Evolutionary conservation across 53 echinoderm and acorn worm species (phyloP), one percentile per base, ranked within the genome.

Genomic region (Holothuria leucospilota): DNA sequence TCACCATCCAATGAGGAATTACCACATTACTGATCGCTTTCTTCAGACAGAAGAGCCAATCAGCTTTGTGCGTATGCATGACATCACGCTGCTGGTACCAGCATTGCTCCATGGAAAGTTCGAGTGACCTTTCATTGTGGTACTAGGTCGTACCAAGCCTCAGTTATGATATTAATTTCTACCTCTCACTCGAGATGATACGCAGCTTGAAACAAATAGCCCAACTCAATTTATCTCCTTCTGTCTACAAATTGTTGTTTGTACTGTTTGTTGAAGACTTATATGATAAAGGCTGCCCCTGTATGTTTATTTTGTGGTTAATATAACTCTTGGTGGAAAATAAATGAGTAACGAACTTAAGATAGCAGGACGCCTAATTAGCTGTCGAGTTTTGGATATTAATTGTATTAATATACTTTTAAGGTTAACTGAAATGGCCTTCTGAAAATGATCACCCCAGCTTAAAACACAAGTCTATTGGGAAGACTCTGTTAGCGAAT

Each of bases 91-190:
- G 62, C 62, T 81, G 23, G 72, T 7, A 68, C 68, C 29, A 56
- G 56, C 56, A 56, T 10, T 18, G 2, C 15, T 56, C 56, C 8
- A 1, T 18, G 18, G 1, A 56, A 56, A 56, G 56, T 56, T 56
- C 56, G 18, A 16, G 15, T 56, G 24, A 75, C 75, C 75, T 39
- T 26, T 49, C 49, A n/a, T 15, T 20, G 49, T 27, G 75, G 75
- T 75, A 52, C 75, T 75, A 75, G 49, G 51, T 75, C 41, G 75
- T 75, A 49, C 75, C 75, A 75, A 52, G n/a, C 51, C 24, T 56
- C 56, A 56, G 56, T 56, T 56, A 56, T 56, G 56, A 56, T 56
- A 56, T 56, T 56, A 56, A 56, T 56, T 56, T 56, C 56, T 16
- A 18, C 16, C 56, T 56, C 56, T 56, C 56, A 16, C 56, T 56